Evolutionary conservation across 2,113 vertebrate species (phyloP).

Genomic region (Vanacampus margaritifer): DNA sequence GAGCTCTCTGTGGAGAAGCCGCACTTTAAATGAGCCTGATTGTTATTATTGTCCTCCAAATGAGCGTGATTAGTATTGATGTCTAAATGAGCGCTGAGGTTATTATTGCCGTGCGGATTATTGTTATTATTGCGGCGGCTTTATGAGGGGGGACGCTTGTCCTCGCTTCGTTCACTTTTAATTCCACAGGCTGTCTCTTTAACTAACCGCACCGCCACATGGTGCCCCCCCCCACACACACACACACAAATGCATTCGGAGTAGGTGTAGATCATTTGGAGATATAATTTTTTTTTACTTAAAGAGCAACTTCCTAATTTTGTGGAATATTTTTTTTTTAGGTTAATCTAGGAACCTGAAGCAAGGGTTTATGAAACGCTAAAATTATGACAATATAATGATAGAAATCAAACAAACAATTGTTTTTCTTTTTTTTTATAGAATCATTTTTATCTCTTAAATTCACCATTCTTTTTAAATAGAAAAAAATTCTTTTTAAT

Average conservation of each 20-base stretch:
- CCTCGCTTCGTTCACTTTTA: conserved; percentile 66
- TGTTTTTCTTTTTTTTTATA: no score
- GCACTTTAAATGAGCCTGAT: conserved; percentile 70
- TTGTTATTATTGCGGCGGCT: conserved; percentile 56
- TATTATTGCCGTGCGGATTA: conserved; percentile 65
- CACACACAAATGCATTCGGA: background rate
- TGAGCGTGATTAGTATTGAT: conserved; percentile 76
- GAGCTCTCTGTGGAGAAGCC: conserved; percentile 60
- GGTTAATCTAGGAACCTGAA: no score
- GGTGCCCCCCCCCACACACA: conserved; percentile 12
- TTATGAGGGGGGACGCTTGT: conserved; percentile 51
- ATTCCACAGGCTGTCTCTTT: conserved; percentile 65
- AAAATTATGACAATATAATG: no score
- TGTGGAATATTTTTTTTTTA: background rate
- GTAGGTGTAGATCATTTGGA: conserved; percentile 6
- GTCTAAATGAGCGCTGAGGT: conserved; percentile 70
- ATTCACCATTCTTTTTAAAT: no score
- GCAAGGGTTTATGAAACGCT: no score
- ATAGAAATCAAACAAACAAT: no score
- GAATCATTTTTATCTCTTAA: no score
- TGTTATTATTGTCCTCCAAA: conserved; percentile 75
- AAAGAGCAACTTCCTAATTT: background rate
- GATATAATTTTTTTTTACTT: no score
- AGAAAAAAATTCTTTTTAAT: no score
- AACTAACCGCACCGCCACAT: conserved; percentile 27